Base-by-base conservation (phyloP, 2,888 invertebrate genomes). In the Eupithecia centaureata region DNA sequence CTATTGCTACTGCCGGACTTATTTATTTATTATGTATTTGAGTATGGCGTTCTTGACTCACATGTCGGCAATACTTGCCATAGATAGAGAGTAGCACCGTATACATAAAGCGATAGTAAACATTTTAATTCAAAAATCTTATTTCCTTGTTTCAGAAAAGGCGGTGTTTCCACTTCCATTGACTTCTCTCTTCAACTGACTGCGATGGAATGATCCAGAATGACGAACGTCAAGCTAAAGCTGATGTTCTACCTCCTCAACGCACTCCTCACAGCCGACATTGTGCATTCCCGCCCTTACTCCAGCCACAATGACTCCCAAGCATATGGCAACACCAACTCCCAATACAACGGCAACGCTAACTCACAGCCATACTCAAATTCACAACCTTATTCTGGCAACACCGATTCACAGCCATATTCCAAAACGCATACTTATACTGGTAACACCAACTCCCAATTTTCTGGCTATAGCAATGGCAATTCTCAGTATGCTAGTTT, bases 161-260 rank as follows among this genome's bases (percentile, higher is more conserved):
- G 75, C 58, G 69, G 75, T 71, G 72, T 62, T 74, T 71, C 68
- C 66, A 54, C 8, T 67, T 63, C 68, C 72, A 74, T 79, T 73
- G 79, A 78, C 61, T 67, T 63, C 68, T 47, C 70, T 72, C 72
- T 63, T 59, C 62, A 12, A 25, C 54, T 32, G 22, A 51, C 57
- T 57, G 77, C 74, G 67, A 89, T 86, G 86, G 80, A 82, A 72
- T 86, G 76, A 79, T 57, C 71, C 59, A 82, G 82, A 80, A 93
- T 93, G 93, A 92, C 93, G 62, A 92, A 92, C 84, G 91, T 93
- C 12, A 92, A 92, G 79, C 87, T 93, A 85, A 93, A 93, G 85
- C 84, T 92, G 25, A 90, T 92, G 88, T 92, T 90, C 73, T 92
- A 85, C 73, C 84, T 92, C 18, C 77, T 93, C 5, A 91, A 90